A percentile compares a stretch with the other conserved stretches of the same genome.
Evolutionary conservation across 2,797 vertebrate species (phyloP).

Genomic region (Somateria mollissima): DNA sequence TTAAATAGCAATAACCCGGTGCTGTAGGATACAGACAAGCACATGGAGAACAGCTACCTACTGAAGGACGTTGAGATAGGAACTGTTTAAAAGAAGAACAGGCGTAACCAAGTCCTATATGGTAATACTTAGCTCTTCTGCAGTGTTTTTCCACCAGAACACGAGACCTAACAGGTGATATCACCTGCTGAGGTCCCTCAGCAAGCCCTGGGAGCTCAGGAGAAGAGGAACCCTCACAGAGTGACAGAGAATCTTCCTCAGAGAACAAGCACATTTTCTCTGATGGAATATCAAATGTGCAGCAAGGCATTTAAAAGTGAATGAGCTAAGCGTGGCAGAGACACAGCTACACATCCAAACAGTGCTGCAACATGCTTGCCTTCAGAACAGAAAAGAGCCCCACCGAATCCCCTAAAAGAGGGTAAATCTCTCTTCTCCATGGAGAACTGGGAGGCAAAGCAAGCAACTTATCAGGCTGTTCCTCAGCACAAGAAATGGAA

Average conservation of each 20-base stretch:
- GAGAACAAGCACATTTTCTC: neutral
- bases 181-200: neutral
- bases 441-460: neutral
- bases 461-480: neutral
- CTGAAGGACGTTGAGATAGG: neutral
- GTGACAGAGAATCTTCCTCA: neutral
- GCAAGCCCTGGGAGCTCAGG: neutral
- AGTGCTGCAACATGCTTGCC: neutral
- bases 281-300: neutral
- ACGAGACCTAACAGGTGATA: neutral
- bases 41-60: neutral
- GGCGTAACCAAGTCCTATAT: neutral
- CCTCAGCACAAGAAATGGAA: neutral
- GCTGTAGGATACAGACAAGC: neutral
- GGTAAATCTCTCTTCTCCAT: neutral
- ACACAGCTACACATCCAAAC: neutral
- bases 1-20: neutral
- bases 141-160: neutral
- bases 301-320: conserved; percentile 21
- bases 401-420: neutral
- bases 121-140: neutral
- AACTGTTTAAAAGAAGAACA: neutral
- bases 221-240: neutral
- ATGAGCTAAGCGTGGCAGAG: neutral
- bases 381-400: neutral